Percentiles rank a stretch among this genome's conserved stretches.
These are phyloP conservation scores for Microtus oregoni DNA, from an alignment of 2,113 vertebrate species.

Conservation along the genomic window DNA sequence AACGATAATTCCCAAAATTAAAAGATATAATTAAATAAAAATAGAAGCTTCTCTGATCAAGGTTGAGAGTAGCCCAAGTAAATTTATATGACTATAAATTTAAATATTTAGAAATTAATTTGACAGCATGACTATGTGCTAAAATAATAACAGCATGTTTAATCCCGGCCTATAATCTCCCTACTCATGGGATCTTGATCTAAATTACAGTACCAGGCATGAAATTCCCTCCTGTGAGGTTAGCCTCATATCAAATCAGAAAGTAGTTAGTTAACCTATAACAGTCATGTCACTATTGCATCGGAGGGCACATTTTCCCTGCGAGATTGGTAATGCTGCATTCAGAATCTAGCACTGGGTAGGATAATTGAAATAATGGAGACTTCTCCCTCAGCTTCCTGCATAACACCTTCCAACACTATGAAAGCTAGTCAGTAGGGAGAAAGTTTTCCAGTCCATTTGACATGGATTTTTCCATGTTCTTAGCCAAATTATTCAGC, in stretches of 20 bases:
- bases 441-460: neutral
- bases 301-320: neutral
- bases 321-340: neutral
- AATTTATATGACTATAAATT: neutral
- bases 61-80: neutral
- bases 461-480: neutral
- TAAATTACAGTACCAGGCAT: neutral
- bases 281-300: neutral
- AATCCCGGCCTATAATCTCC: neutral
- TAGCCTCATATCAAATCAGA: neutral
- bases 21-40: neutral
- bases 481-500: neutral
- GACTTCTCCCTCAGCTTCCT: neutral
- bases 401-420: neutral
- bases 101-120: neutral
- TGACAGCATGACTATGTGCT: neutral
- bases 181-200: neutral
- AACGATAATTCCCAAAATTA: neutral
- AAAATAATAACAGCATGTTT: neutral
- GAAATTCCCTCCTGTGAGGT: neutral
- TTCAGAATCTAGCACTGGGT: neutral
- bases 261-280: neutral
- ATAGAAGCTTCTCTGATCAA: neutral
- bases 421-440: neutral
- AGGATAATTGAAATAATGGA: neutral